phyloP scores from a whole-genome alignment of 2,888 invertebrate species.

The Caenorhabditis sp. region DNA sequence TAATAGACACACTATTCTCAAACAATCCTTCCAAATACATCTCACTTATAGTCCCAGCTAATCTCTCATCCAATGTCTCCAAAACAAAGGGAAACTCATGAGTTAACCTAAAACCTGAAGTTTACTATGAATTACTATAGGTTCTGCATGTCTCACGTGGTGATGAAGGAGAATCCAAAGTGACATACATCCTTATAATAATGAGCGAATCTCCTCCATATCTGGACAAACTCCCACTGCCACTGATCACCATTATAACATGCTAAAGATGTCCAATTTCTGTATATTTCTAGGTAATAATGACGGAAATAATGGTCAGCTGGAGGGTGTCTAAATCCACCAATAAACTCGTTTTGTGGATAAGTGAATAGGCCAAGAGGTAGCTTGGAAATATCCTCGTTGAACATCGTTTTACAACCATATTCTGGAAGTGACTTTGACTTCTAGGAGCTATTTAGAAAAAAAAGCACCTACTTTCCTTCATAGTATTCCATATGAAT shows the following conservation, averaged over 20 bases:
- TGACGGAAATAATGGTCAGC: conserved; percentile 72
- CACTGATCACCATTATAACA: conserved; percentile 44
- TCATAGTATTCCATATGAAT: conserved; percentile 64
- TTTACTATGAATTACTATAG: neutral
- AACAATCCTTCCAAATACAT: conserved; percentile 39
- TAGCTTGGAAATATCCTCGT: conserved; percentile 65
- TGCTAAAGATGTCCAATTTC: conserved; percentile 40
- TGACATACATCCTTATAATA: conserved; percentile 69
- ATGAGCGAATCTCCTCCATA: conserved; percentile 68
- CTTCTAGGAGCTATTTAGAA: no score
- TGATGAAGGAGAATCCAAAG: conserved; percentile 72
- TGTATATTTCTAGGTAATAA: conserved; percentile 57
- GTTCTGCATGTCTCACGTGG: conserved; percentile 33
- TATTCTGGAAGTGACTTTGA: conserved; percentile 19
- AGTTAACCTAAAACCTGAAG: conserved; percentile 25
- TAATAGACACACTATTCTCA: conserved; percentile 59
- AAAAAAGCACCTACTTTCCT: conserved; percentile 49
- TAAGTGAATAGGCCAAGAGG: conserved; percentile 64
- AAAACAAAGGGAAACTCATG: conserved; percentile 39
- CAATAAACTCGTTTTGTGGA: conserved; percentile 47
- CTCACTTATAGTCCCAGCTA: conserved; percentile 23
- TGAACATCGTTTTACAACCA: conserved; percentile 58
- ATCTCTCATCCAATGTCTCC: conserved; percentile 46
- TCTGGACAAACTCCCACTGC: conserved; percentile 52
- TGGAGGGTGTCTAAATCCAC: conserved; percentile 71